phyloP scores from a whole-genome alignment of 2,113 vertebrate species.

The Artemisiospiza belli region DNA sequence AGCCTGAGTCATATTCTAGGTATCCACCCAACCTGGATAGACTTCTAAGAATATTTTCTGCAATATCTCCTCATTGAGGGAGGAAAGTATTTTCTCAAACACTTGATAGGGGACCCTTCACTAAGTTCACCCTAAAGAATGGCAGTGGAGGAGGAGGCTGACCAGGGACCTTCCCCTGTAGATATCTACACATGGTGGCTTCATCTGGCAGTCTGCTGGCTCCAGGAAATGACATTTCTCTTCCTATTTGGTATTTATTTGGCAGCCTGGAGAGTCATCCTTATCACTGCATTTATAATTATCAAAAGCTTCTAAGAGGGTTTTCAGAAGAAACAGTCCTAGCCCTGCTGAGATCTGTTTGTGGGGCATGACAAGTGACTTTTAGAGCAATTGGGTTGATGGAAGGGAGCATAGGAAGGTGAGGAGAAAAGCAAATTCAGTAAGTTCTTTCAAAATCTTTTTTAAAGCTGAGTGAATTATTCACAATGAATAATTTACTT shows the following conservation, averaged over 20 bases:
- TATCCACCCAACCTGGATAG: not conserved
- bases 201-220: not conserved
- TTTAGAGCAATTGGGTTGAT: not conserved
- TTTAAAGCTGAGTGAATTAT: not conserved
- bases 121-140: not conserved
- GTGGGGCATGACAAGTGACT: not conserved
- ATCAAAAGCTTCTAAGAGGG: not conserved
- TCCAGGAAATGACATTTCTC: not conserved
- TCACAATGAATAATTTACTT: constrained; percentile 33
- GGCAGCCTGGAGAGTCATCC: not conserved
- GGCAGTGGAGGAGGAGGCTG: not conserved
- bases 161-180: not conserved
- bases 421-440: not conserved
- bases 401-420: not conserved
- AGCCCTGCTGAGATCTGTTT: not conserved
- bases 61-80: not conserved
- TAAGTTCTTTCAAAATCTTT: not conserved
- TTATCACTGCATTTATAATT: not conserved
- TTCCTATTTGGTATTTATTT: not conserved
- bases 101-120: not conserved
- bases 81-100: not conserved
- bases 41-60: not conserved
- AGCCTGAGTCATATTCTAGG: not conserved
- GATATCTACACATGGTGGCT: accelerated
- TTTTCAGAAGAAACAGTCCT: not conserved